phyloP scores from a whole-genome alignment of 1,140 invertebrate genomes.

The Aphelinus atriplicis region DNA sequence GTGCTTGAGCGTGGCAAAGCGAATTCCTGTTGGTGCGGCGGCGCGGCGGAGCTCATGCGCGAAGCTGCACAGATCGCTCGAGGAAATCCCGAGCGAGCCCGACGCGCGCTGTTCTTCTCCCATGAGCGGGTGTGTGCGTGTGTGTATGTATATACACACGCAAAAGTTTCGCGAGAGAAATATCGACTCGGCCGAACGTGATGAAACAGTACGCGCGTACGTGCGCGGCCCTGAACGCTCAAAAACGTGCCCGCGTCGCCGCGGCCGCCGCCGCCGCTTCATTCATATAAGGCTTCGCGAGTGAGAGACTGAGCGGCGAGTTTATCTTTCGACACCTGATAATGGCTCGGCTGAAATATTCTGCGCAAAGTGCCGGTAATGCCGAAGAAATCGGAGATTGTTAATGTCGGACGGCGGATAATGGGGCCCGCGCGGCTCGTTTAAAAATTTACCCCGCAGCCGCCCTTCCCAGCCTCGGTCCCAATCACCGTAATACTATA shows the following conservation, averaged over 20 bases:
- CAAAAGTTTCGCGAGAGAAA: neutral
- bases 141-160: too few species aligned
- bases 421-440: neutral
- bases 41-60: neutral
- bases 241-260: neutral
- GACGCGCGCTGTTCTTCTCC: neutral
- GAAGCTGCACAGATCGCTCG: neutral
- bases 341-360: slow-evolving; percentile 26
- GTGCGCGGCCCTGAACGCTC: neutral
- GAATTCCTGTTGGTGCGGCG: neutral
- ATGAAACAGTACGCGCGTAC: neutral
- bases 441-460: neutral
- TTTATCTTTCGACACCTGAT: slow-evolving; percentile 27
- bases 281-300: slow-evolving; percentile 22
- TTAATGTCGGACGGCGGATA: slow-evolving; percentile 6
- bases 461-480: neutral
- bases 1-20: too few species aligned
- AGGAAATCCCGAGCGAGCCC: neutral
- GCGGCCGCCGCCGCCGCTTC: too few species aligned
- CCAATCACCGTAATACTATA: slow-evolving; percentile 22
- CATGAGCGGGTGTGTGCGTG: neutral
- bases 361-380: slow-evolving; percentile 4
- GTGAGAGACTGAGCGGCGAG: neutral
- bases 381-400: slow-evolving; percentile 23
- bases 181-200: neutral